phyloP scores from a whole-genome alignment of 2,113 vertebrate species.

The Lontra canadensis region DNA sequence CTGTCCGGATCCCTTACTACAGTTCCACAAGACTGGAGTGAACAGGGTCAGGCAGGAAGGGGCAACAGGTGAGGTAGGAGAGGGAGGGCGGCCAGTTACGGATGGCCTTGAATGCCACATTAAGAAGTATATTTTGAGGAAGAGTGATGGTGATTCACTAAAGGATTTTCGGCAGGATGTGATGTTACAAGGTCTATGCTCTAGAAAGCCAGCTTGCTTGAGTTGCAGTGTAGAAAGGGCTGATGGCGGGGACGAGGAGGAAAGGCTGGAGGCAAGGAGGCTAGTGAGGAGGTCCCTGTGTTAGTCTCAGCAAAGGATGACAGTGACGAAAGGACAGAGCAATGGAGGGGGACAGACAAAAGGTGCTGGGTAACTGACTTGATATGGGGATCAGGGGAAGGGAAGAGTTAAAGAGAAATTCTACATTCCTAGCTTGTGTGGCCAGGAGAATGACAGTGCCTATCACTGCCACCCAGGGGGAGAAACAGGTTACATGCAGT shows the following conservation, averaged over 20 bases:
- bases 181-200: not conserved
- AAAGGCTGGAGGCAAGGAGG: not conserved
- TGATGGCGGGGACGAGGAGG: not conserved
- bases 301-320: not conserved
- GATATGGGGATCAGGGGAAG: not conserved
- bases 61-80: not conserved
- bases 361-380: not conserved
- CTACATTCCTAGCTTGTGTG: not conserved
- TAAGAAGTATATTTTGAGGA: constrained; percentile 40
- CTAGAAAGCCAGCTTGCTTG: not conserved
- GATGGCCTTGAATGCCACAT: not conserved
- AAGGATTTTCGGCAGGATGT: not conserved
- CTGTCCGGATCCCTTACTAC: not conserved
- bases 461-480: not conserved
- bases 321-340: not conserved
- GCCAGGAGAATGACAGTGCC: not conserved
- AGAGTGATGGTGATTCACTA: constrained; percentile 14
- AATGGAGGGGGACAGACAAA: not conserved
- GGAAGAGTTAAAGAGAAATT: not conserved
- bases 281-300: not conserved
- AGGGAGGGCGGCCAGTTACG: not conserved
- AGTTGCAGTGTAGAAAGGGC: not conserved
- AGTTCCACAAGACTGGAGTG: not conserved
- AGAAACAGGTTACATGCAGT: not conserved
- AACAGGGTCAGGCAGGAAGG: not conserved